Percentiles rank a stretch among this genome's conserved stretches.
Evolutionary conservation across 2,113 vertebrate genomes (phyloP).

Genomic region (Acanthisitta chloris): DNA sequence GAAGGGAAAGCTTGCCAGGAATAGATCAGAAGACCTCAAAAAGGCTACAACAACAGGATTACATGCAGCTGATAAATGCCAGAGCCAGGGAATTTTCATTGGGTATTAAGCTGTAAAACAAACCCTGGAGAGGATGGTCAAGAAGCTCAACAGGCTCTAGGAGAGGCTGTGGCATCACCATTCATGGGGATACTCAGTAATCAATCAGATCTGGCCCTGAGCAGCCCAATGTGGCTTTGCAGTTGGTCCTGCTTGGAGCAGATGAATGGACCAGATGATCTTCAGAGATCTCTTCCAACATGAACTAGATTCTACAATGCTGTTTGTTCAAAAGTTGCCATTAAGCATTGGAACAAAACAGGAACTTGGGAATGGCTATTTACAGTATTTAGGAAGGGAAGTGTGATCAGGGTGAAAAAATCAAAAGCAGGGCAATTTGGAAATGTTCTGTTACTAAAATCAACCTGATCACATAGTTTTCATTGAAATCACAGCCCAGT

Average conservation of each 20-base stretch:
- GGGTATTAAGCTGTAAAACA: background rate
- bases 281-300: background rate
- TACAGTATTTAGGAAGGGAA: background rate
- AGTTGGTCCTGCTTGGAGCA: background rate
- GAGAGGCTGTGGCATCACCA: background rate
- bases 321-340: background rate
- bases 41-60: background rate
- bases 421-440: background rate
- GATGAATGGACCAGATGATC: background rate
- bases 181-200: background rate
- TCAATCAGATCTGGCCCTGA: rapidly evolving
- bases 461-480: background rate
- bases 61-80: background rate
- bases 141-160: background rate
- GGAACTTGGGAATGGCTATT: background rate
- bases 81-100: background rate
- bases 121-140: background rate
- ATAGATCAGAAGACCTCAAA: background rate
- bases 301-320: background rate
- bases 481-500: background rate
- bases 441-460: background rate
- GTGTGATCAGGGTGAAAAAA: background rate
- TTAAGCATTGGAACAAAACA: background rate
- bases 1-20: background rate
- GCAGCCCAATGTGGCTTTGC: background rate